Conservation (phyloP, 1,140 invertebrate genomes). For the Anastrepha ludens region DNA sequence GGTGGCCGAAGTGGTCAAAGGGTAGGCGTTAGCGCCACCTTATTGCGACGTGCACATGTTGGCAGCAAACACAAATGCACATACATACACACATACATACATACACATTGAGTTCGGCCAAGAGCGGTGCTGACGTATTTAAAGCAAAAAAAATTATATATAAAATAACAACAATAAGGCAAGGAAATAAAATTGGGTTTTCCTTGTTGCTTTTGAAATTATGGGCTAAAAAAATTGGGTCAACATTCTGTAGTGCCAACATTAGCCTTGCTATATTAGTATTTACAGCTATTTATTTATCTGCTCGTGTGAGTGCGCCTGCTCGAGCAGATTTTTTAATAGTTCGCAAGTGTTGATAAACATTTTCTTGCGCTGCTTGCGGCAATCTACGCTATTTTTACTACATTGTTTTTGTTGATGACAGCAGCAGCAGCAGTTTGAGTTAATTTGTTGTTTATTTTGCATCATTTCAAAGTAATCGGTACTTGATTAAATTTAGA, state of each 20-base stretch:
- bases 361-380: neutral
- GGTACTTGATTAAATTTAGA: constrained; percentile 48
- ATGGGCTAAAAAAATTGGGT: constrained; percentile 7
- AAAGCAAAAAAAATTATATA: neutral
- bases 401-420: constrained; percentile 5
- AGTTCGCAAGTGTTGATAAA: constrained; percentile 12
- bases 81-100: neutral
- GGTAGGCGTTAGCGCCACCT: constrained; percentile 28
- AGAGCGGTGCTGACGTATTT: constrained; percentile 5
- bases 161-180: neutral
- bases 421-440: neutral
- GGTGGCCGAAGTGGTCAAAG: neutral
- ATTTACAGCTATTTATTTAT: neutral
- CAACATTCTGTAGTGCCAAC: neutral
- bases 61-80: neutral
- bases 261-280: neutral
- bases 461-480: neutral
- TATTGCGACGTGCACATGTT: constrained; percentile 6
- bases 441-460: constrained; percentile 15
- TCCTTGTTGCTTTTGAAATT: constrained; percentile 34
- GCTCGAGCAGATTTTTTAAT: neutral
- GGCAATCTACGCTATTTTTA: constrained; percentile 8
- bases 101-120: neutral
- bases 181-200: neutral
- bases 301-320: neutral